These are phyloP conservation scores for Trichoplusia ni DNA, from an alignment of 1,140 invertebrate genomes.

Conservation along the genomic window DNA sequence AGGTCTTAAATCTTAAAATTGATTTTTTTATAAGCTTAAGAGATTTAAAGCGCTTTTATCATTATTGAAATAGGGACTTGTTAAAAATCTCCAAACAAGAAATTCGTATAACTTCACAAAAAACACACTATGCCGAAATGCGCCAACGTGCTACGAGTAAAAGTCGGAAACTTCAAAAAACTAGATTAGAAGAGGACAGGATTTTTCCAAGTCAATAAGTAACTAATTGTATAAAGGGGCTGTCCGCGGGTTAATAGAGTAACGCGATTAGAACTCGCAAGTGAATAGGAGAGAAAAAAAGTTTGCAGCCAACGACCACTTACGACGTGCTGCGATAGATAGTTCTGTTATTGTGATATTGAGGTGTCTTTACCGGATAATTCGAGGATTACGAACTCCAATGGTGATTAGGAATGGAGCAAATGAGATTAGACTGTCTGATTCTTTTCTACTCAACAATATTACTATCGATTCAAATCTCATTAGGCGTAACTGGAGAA, in stretches of 20 bases:
- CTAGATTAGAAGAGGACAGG: constrained; percentile 43
- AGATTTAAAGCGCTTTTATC: no score
- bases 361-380: neutral
- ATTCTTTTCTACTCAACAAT: no score
- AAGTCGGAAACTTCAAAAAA: constrained; percentile 45
- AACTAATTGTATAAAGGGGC: constrained; percentile 67
- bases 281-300: constrained; percentile 65
- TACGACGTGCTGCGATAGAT: constrained; percentile 10
- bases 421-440: neutral
- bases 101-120: constrained; percentile 10
- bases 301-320: constrained; percentile 37
- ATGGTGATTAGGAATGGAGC: constrained; percentile 2
- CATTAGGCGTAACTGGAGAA: neutral
- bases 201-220: constrained; percentile 67
- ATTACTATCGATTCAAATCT: neutral
- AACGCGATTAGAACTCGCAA: constrained; percentile 63
- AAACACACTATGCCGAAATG: neutral
- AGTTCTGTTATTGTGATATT: constrained; percentile 23
- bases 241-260: constrained; percentile 69
- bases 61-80: no score
- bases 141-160: constrained; percentile 17
- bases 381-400: constrained; percentile 1
- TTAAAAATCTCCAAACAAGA: no score
- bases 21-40: no score
- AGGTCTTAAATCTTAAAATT: no score